These are phyloP conservation scores for Boulengerochromis microlepis DNA, from an alignment of 2,113 vertebrate genomes.

Conservation along the genomic window DNA sequence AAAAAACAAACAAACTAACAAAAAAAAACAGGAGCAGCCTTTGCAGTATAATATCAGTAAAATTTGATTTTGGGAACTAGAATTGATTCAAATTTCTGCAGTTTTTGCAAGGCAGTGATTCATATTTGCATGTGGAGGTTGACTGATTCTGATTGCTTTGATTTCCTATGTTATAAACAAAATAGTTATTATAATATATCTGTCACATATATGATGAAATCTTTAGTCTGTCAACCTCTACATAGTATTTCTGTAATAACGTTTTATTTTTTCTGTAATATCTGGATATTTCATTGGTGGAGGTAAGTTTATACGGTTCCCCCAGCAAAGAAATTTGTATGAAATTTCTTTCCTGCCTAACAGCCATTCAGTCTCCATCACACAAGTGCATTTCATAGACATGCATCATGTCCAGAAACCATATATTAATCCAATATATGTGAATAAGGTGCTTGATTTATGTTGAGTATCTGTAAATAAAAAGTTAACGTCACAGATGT, in stretches of 20 bases:
- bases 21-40: neutral
- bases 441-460: constrained; percentile 16
- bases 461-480: neutral
- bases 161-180: neutral
- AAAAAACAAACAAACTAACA: neutral
- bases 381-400: neutral
- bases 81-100: neutral
- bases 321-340: constrained; percentile 49
- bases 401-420: constrained; percentile 20
- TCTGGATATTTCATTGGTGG: neutral
- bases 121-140: neutral
- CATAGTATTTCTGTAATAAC: neutral
- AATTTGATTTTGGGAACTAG: neutral
- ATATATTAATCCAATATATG: constrained; percentile 72
- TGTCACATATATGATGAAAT: neutral
- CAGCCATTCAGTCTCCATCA: constrained; percentile 14
- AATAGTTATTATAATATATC: neutral
- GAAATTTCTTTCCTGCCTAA: constrained; percentile 55
- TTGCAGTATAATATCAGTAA: neutral
- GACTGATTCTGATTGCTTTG: neutral
- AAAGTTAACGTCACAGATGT: neutral
- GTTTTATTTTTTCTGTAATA: neutral
- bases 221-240: constrained; percentile 2
- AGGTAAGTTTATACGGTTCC: constrained; percentile 56
- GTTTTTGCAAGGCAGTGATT: constrained; percentile 34